Conservation (phyloP, 2,797 vertebrate species). For the Sebastes hubbsi region DNA sequence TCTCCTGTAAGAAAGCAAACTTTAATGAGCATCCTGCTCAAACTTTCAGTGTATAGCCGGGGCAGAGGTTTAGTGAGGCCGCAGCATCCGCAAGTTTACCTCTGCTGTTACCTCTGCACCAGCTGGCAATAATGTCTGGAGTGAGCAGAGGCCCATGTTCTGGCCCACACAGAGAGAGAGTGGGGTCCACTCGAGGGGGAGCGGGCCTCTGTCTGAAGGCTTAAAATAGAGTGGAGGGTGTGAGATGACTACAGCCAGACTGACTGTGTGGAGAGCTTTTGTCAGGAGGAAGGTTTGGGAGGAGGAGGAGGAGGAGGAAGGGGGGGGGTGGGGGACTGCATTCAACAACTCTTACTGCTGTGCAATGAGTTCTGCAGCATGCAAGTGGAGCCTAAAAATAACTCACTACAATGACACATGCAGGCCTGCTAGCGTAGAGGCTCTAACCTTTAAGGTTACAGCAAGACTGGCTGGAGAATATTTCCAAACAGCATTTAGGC, state of each 20-base stretch:
- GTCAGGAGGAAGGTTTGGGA: slow-evolving; percentile 14
- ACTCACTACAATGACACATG: slow-evolving; percentile 27
- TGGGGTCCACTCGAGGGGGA: slow-evolving; percentile 57
- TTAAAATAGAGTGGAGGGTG: slow-evolving; percentile 77
- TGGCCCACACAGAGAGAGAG: slow-evolving; percentile 68
- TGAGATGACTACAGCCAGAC: slow-evolving; percentile 61
- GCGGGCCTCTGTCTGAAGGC: slow-evolving; percentile 52
- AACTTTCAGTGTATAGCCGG: not conserved
- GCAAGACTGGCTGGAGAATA: not conserved
- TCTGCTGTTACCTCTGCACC: slow-evolving; percentile 61
- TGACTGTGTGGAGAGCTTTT: slow-evolving; percentile 54
- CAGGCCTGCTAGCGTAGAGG: not conserved
- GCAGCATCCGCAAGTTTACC: slow-evolving; percentile 42
- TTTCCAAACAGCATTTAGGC: not conserved
- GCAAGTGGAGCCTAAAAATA: slow-evolving; percentile 61
- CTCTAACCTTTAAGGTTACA: not conserved
- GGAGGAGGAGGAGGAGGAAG: not conserved
- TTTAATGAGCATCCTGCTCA: slow-evolving; percentile 48
- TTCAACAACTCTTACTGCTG: slow-evolving; percentile 48
- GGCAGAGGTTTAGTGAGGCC: slow-evolving; percentile 31
- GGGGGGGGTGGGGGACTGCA: not conserved
- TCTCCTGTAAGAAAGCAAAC: slow-evolving; percentile 26
- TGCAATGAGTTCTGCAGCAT: slow-evolving; percentile 48
- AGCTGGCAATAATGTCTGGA: slow-evolving; percentile 58
- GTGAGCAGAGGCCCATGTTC: slow-evolving; percentile 44